phyloP scores from a whole-genome alignment of 2,797 vertebrate species.

The Prionace glauca region DNA sequence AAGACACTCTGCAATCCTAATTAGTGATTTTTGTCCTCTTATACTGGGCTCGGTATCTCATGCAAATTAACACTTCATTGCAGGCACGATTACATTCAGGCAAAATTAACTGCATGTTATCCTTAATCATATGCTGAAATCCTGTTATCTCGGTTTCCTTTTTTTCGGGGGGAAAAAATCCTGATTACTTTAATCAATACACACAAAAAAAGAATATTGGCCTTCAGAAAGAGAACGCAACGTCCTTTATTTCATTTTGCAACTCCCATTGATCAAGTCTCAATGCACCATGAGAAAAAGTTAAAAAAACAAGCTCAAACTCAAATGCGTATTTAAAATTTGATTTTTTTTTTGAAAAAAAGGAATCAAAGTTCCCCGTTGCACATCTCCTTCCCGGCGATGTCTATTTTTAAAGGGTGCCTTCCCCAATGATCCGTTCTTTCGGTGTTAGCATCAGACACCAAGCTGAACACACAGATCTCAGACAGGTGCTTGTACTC shows the following conservation, averaged over 20 bases:
- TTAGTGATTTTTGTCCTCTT: conserved; percentile 95
- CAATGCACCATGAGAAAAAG: background rate
- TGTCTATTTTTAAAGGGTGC: background rate
- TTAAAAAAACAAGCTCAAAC: background rate
- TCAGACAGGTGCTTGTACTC: background rate
- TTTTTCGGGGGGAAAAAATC: conserved; percentile 51
- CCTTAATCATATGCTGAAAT: conserved; percentile 77
- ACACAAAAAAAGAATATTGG: conserved; percentile 66
- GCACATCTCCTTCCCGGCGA: background rate
- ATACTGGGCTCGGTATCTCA: conserved; percentile 75
- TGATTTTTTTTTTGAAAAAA: background rate
- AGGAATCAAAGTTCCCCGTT: too few relatives aligned
- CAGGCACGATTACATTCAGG: conserved; percentile 66
- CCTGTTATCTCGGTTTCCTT: conserved; percentile 69
- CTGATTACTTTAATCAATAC: conserved; percentile 84
- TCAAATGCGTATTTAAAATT: background rate
- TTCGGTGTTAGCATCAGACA: background rate
- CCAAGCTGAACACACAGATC: background rate
- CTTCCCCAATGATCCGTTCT: too few relatives aligned
- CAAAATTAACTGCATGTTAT: conserved; percentile 84
- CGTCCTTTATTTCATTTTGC: background rate
- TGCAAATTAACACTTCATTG: conserved; percentile 86
- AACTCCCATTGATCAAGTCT: background rate
- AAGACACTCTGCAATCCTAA: conserved; percentile 75
- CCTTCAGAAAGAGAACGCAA: conserved; percentile 49